Evolutionary conservation across 2,888 invertebrate species (phyloP).

Genomic region (Tryphoninae sp.): DNA sequence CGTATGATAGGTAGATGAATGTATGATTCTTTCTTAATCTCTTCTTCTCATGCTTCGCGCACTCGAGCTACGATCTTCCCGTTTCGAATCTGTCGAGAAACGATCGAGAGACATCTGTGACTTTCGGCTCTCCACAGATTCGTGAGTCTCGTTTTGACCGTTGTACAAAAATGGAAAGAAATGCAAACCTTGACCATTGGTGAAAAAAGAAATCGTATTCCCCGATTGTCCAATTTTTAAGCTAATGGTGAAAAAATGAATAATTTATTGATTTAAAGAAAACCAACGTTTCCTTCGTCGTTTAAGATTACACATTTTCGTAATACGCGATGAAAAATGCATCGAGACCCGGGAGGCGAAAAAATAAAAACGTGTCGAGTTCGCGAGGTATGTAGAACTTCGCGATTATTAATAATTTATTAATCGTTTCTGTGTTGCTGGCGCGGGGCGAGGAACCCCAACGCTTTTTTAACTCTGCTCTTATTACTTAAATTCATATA

Average conservation of each 20-base stretch:
- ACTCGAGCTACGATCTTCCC: conserved; percentile 13
- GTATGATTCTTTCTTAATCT: conserved; percentile 50
- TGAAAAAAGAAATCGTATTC: no score
- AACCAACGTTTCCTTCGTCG: not conserved
- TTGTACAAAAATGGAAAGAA: not conserved
- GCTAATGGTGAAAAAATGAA: not conserved
- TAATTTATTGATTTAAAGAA: not conserved
- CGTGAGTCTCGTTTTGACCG: not conserved
- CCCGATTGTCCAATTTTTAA: no score
- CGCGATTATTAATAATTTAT: conserved; percentile 40
- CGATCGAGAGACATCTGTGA: conserved; percentile 28
- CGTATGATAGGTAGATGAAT: conserved; percentile 70
- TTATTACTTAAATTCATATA: conserved; percentile 69
- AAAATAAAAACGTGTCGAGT: conserved; percentile 25
- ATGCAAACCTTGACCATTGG: not conserved
- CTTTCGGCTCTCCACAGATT: conserved; percentile 47
- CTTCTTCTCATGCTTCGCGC: conserved; percentile 22
- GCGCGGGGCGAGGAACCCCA: conserved; percentile 13
- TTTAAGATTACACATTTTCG: not conserved
- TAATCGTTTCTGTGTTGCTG: conserved; percentile 43
- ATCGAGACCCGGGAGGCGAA: conserved; percentile 53
- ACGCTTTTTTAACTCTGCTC: conserved; percentile 54
- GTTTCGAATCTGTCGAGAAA: conserved; percentile 30
- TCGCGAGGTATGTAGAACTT: conserved; percentile 42
- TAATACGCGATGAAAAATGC: conserved; percentile 11